Evolutionary conservation across 2,113 vertebrate genomes (phyloP), one percentile per base, ranked within the genome.

Genomic region (Grallaria varia): DNA sequence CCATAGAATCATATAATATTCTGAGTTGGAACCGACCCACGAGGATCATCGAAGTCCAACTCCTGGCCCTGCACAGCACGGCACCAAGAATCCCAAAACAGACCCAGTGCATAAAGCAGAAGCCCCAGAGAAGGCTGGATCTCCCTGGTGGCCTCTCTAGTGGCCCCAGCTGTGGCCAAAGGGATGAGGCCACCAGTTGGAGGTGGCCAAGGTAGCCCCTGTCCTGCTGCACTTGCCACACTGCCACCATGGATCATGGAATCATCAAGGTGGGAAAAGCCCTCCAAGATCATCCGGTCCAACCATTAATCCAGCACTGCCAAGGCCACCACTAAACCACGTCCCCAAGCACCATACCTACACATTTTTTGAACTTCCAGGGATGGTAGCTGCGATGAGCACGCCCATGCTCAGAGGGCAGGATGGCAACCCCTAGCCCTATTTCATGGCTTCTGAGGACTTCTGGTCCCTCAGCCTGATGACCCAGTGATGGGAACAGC

Each of bases 11-110:
- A 30, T 14, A 30, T 4, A 14, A 15, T 47, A 68, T 47, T 27
- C 16, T 0, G 0, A 27, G 9, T 1, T 69, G 25, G 47, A 47
- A 69, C 40, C 3, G 71, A 40, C 17, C 14, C 40, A 35, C 8
- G 16, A 39, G 15, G 37, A 45, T 45, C 23, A 33, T 17, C 19
- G 2, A 27, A 60, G 24, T 60, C 21, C 78, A 31, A 1, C n/a
- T 62, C 25, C 21, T 35, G 63, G 14, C 11, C 35, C 10, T 9
- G 28, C 30, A 76, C 2, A 21, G 47, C 21, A 69, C 55, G 42
- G 30, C n/a, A 33, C 47, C 30, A 62, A 28, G 47, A 47, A 83
- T 31, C 55, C 63, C 55, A 55, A 69, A 55, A 1, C 40, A 55
- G 31, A 49, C 3, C 47, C 47, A 83, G 68, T 12, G 33, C 50